Conservation (phyloP, 1,140 invertebrate species). For the Holcopasites calliopsidis region DNA sequence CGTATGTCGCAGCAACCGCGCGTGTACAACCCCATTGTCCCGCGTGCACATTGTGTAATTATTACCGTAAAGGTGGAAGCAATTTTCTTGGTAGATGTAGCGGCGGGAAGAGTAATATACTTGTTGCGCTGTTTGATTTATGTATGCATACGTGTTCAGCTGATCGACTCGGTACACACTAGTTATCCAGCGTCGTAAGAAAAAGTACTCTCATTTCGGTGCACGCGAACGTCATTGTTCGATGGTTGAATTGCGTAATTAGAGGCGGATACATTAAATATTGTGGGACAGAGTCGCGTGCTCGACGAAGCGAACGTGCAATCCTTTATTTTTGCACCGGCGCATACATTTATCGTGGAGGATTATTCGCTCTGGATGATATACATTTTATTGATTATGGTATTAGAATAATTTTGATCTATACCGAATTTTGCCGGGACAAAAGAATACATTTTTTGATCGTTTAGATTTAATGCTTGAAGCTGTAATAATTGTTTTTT, state of each 20-base stretch:
- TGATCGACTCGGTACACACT: conserved; percentile 23
- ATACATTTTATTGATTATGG: too few species aligned
- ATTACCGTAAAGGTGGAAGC: conserved; percentile 27
- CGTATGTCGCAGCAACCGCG: conserved; percentile 8
- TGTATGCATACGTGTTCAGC: conserved; percentile 27
- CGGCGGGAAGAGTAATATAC: conserved; percentile 40
- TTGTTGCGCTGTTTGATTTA: conserved; percentile 50
- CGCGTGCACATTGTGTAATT: conserved; percentile 28
- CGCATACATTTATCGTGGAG: too few species aligned
- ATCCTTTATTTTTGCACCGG: background rate
- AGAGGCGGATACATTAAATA: too few species aligned
- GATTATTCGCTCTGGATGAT: too few species aligned
- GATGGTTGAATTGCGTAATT: background rate
- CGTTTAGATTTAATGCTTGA: too few species aligned
- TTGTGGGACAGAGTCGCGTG: too few species aligned
- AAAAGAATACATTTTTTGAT: too few species aligned
- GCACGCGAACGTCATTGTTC: background rate
- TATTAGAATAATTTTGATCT: too few species aligned
- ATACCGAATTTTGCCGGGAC: too few species aligned
- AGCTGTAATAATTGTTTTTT: too few species aligned
- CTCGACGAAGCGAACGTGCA: too few species aligned
- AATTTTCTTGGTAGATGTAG: conserved; percentile 48
- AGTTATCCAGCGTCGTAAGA: conserved; percentile 22
- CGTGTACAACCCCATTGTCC: conserved; percentile 2
- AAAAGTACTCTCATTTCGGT: conserved; percentile 37